Base-by-base conservation (phyloP, 2,888 invertebrate genomes). In the Melieria omissa region DNA sequence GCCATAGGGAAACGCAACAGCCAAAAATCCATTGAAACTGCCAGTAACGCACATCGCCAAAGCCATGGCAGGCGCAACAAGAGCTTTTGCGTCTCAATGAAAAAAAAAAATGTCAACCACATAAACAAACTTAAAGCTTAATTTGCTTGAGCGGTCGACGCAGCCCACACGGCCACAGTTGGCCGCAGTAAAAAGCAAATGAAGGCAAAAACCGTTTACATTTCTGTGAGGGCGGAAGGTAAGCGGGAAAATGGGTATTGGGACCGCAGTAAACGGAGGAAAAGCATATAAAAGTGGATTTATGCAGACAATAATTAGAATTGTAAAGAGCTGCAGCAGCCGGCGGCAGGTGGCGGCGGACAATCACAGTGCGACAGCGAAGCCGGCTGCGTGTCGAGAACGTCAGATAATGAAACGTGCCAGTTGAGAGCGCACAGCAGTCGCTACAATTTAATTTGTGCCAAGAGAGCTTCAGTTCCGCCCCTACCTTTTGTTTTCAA, bases 271-370 rank as follows among this genome's bases (percentile, higher is more conserved):
- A 29, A 29, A 29, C 41, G 44, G 14, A 61, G 5, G 45, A 61
- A 9, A n/a, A 45, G 8, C 61, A 61, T 10, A 61, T 42, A 5
- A 61, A 61, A 61, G 61, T 42, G 61, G 8, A 42, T 61, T 61
- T 61, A 61, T 61, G 45, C n/a, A 42, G 41, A 61, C 44, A 42
- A 61, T 61, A 61, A 61, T 61, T 61, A 61, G 42, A 61, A 61
- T 12, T 45, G 41, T 42, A 1, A 44, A 61, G 12, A 61, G 10
- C 14, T 14, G 29, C 29, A 29, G 29, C 29, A 29, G 29, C 29
- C 29, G 29, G 29, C 29, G 29, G 29, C 29, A 29, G 29, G 29
- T 29, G 29, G 29, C 29, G 29, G 29, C 29, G 29, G 29, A 3
- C 29, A 29, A 29, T 29, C 29, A 29, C 29, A 29, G 29, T 29